A percentile compares a stretch with the other conserved stretches of the same genome.
Evolutionary conservation across 2,797 vertebrate species (phyloP).

Genomic region (Paramormyrops hopkinsi): DNA sequence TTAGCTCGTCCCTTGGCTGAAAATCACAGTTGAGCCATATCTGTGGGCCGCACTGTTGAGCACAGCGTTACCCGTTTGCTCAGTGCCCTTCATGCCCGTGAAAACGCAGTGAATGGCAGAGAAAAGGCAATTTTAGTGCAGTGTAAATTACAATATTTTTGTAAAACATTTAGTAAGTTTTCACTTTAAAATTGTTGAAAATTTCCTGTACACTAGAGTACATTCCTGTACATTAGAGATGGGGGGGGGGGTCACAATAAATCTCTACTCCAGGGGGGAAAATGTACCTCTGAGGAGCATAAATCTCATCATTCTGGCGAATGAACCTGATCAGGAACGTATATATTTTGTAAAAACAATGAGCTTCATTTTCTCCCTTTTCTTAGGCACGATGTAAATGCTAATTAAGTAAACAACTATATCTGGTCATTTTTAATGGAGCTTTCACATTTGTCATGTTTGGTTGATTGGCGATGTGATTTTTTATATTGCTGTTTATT

Average conservation of each 20-base stretch:
- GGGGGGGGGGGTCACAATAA: not conserved
- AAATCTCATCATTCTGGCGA: not conserved
- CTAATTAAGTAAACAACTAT: not conserved
- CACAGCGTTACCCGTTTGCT: not conserved
- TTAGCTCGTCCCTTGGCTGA: not conserved
- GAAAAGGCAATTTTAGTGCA: not conserved
- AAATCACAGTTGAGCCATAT: not conserved
- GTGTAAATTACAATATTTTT: not conserved
- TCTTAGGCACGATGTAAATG: not conserved
- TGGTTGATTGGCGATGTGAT: not conserved
- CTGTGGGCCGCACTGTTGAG: not conserved
- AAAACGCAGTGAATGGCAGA: not conserved
- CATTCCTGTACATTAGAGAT: not conserved
- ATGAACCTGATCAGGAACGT: not conserved
- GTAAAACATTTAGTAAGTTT: not conserved
- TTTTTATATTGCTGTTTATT: not conserved
- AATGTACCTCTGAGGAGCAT: not conserved
- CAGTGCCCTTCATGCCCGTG: not conserved
- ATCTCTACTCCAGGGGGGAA: not conserved
- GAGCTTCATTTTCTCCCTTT: not conserved
- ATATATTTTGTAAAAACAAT: not conserved
- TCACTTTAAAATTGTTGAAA: not conserved
- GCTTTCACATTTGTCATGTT: not conserved
- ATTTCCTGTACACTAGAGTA: not conserved
- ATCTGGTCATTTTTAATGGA: not conserved